Base-by-base conservation (phyloP, 2,797 vertebrate genomes). In the Malacoctenus gilli region DNA sequence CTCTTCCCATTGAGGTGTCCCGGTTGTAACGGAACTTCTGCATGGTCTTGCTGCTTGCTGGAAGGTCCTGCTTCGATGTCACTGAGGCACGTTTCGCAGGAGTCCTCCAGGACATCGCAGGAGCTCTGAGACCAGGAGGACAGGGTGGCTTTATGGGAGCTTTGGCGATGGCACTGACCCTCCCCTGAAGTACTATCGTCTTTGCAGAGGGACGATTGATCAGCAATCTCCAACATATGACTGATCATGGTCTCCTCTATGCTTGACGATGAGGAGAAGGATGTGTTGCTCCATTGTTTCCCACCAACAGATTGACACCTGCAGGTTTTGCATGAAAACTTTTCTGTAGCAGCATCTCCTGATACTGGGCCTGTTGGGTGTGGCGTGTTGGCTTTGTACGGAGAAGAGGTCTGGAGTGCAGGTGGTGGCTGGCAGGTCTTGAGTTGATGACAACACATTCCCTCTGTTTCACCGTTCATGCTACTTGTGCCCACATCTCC, bases 331-430 rank as follows among this genome's bases (percentile, higher is more conserved):
- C 92, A 93, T 46, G 92, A 76, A 53, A 78, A 60, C 44, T 77
- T 84, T 49, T 89, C 86, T 44, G 84, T 84, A 8, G 72, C 62
- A n/a, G 37, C 4, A 30, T 89, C 79, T 9, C 75, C 62, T 30
- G 85, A 57, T 36, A 44, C 13, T 56, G 36, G 34, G 41, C 69
- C 48, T 30, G 47, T 71, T 21, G 88, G 80, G 28, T 59, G 72
- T 5, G 80, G 68, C 31, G 74, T 65, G 66, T 84, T 89, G 67
- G 87, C 90, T 86, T 93, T 96, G 80, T 98, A 98, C 0, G 97
- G 96, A 42, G 96, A 98, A 28, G 97, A 99, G 2, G 96, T 98
- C 83, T 99, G 97, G 59, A 98, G 59, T 14, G 95, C 96, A 0
- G 94, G 91, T 50, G 89, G 83, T 16, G 71, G 40, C 37, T 86